Evolutionary conservation across 1,140 invertebrate genomes (phyloP), one percentile per base, ranked within the genome.

Genomic region (Drosophila sproati): DNA sequence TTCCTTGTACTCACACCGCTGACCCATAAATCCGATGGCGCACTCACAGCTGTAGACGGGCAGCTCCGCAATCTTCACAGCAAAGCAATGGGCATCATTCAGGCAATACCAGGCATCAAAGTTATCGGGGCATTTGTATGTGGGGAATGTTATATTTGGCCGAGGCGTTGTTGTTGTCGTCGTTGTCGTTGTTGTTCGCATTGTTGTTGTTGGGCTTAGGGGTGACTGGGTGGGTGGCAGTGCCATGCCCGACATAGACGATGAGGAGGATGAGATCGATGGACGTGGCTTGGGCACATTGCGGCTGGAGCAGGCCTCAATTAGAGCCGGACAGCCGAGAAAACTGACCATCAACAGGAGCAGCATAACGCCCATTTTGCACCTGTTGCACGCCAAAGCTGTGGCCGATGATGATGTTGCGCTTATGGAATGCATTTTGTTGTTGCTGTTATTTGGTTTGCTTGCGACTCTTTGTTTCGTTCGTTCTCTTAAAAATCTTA

Each of bases 1-100:
- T 95, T 98, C 97, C 95, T 98, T 98, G 93, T 97, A 98, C 93
- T 95, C 95, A 93, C 95, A 98, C 86, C 98, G 95, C 93, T 97
- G 97, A 50, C 98, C 98, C 94, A 98, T 97, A 93, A 96, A 98
- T 60, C 98, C 97, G 92, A 96, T 96, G 74, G 96, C 95, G 94
- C 97, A 97, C 96, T 98, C 96, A 95, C 98, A 98, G 94, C 98
- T 98, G 94, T 98, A 98, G 80, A 98, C 95, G 54, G 97, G 95
- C 80, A 96, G 96, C 92, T 98, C 96, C 89, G 96, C 97, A 81
- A 98, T 98, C 94, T 98, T 97, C 77, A 98, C 96, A 41, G 97
- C 97, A 94, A 98, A 98, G 94, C 98, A 98, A 80, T 96, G 97
- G 91, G 97, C 97, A 89, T 97, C 97, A 94, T 98, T 98, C 63